These are phyloP conservation scores for Cardinalis cardinalis DNA, from an alignment of 2,113 vertebrate species.

Conservation along the genomic window DNA sequence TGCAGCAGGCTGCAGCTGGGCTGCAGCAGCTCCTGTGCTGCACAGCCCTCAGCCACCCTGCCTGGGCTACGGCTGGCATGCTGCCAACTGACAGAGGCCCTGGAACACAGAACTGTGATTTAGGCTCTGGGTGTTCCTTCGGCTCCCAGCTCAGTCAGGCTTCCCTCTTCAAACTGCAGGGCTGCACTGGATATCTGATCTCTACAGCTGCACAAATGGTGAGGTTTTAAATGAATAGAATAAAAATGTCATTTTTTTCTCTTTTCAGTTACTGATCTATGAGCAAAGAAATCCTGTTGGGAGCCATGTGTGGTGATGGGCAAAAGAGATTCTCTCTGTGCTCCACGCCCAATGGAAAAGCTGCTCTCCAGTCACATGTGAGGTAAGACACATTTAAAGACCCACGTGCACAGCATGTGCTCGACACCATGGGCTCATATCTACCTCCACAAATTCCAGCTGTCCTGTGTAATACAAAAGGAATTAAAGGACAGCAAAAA, in stretches of 20 bases:
- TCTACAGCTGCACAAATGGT: background rate
- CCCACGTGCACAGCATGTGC: fast-evolving
- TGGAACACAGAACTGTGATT: background rate
- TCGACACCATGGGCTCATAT: background rate
- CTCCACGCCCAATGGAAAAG: background rate
- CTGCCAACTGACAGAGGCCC: background rate
- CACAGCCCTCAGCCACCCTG: background rate
- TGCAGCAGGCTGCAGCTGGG: background rate
- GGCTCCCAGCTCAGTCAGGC: background rate
- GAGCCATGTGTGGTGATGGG: background rate
- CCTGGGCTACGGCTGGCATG: background rate
- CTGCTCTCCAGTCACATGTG: background rate
- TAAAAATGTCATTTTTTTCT: background rate
- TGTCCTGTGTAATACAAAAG: background rate
- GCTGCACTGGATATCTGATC: background rate
- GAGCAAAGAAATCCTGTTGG: background rate
- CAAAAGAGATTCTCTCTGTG: background rate
- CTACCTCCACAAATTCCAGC: background rate
- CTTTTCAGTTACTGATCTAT: background rate
- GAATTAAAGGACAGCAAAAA: background rate
- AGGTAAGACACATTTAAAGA: background rate
- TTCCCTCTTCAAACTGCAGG: background rate
- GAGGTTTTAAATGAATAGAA: background rate
- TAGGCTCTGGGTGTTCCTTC: background rate
- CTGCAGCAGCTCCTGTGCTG: background rate